Percentiles rank a stretch among this genome's conserved stretches.
Conservation (phyloP, 2,113 vertebrate genomes). For the Pangasianodon gigas region DNA sequence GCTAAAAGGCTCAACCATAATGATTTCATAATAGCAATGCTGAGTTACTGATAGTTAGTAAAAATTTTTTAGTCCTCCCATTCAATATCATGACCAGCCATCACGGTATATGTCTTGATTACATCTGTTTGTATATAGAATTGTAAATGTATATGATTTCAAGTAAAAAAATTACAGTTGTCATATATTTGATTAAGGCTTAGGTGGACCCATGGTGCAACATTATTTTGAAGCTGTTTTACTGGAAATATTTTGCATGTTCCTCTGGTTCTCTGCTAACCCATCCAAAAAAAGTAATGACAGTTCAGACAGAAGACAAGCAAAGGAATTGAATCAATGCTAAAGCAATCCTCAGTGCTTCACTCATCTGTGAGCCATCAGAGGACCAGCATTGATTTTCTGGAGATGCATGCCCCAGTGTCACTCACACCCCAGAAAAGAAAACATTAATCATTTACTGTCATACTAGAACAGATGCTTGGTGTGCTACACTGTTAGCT, state of each 20-base stretch:
- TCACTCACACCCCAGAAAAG: slow-evolving; percentile 45
- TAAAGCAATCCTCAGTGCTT: slow-evolving; percentile 43
- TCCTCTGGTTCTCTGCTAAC: slow-evolving; percentile 22
- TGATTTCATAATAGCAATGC: background rate
- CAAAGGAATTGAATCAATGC: slow-evolving; percentile 44
- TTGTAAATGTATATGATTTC: background rate
- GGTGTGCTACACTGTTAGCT: slow-evolving; percentile 37
- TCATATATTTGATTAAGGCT: background rate
- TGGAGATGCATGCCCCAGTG: slow-evolving; percentile 24
- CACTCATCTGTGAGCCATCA: slow-evolving; percentile 40
- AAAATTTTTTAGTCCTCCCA: background rate
- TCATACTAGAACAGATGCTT: slow-evolving; percentile 38
- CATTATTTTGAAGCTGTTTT: background rate
- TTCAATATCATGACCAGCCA: background rate
- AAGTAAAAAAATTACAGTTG: background rate
- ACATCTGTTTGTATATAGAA: background rate
- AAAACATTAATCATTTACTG: slow-evolving; percentile 57
- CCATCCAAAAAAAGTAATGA: slow-evolving; percentile 28
- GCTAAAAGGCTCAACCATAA: background rate
- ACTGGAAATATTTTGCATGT: slow-evolving; percentile 26
- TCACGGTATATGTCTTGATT: background rate
- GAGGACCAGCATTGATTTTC: slow-evolving; percentile 49
- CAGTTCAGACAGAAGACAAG: slow-evolving; percentile 26
- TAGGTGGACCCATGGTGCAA: background rate
- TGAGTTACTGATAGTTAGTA: background rate